These are phyloP conservation scores for Margarornis squamiger DNA, from an alignment of 2,797 vertebrate genomes.

Conservation along the genomic window DNA sequence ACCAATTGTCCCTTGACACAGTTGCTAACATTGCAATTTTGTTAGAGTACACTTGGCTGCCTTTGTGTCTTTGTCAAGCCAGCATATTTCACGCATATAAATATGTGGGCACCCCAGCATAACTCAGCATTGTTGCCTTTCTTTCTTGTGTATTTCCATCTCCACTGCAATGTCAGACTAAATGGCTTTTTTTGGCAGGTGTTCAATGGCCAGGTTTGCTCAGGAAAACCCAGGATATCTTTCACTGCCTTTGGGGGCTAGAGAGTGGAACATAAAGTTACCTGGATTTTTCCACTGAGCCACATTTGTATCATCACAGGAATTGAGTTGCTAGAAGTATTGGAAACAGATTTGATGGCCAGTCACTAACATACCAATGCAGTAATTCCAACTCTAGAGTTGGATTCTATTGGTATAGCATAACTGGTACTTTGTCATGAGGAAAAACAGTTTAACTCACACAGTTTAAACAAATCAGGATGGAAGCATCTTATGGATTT, in stretches of 20 bases:
- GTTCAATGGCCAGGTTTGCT: background rate
- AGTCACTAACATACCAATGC: background rate
- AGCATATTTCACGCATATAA: constrained; percentile 27
- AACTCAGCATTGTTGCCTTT: background rate
- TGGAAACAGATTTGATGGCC: background rate
- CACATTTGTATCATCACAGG: background rate
- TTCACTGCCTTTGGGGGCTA: fast-evolving
- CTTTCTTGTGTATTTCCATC: background rate
- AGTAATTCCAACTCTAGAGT: background rate
- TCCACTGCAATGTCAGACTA: background rate
- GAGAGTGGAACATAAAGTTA: background rate
- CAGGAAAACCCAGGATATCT: background rate
- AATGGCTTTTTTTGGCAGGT: background rate
- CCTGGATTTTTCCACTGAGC: background rate
- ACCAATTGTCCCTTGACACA: background rate
- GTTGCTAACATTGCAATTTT: constrained; percentile 7
- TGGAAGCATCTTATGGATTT: background rate
- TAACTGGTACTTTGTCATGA: background rate
- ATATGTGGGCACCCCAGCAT: background rate
- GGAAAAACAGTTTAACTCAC: background rate
- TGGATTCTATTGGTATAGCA: background rate
- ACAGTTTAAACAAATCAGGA: background rate
- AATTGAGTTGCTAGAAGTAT: background rate
- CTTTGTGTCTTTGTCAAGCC: background rate
- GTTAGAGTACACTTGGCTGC: background rate